Base-by-base conservation (phyloP, 2,888 invertebrate species). In the Pollenia griseotomentosa region DNA sequence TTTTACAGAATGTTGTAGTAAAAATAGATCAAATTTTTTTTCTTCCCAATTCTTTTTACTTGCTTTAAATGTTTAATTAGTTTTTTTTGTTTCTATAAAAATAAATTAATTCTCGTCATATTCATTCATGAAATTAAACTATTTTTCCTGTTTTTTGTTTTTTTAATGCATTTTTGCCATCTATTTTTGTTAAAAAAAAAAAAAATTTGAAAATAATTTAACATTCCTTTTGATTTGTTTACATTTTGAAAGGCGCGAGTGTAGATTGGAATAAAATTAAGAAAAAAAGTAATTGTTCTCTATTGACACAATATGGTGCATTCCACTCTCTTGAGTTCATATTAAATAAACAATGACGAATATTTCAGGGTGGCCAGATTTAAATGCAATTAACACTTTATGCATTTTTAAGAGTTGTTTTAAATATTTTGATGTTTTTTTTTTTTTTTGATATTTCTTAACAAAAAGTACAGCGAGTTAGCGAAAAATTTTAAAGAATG, bases 201-300 rank as follows among this genome's bases (percentile, higher is more conserved):
- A 8, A 40, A 63, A 53, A 14, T 19, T 23, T 4, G 55, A 48
- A 33, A n/a, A 79, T 16, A 44, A 65, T 46, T 19, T 40, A 59
- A 53, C 42, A 74, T 57, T 83, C 12, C 9, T 46, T 51, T 61
- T 74, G 83, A 88, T 89, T 90, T 90, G 90, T 90, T 90, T 90
- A 90, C 90, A 89, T 89, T 85, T 88, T 85, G 59, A 84, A 23
- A 78, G 88, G 83, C 87, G 86, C 79, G 87, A 74, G 85, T 85
- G 85, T 78, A 86, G 83, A 77, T 83, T 89, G 86, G 88, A 87
- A 83, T 80, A 57, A 68, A 87, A 85, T 73, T 66, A 65, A 63
- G 51, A 77, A 68, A n/a, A 74, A 70, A 44, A 77, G 33, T 12
- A 48, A 40, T 5, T 14, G 68, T 63, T 40, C 71, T 82, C 42